These are phyloP conservation scores for Lagorchestes hirsutus DNA, from an alignment of 2,797 vertebrate species.

Conservation along the genomic window DNA sequence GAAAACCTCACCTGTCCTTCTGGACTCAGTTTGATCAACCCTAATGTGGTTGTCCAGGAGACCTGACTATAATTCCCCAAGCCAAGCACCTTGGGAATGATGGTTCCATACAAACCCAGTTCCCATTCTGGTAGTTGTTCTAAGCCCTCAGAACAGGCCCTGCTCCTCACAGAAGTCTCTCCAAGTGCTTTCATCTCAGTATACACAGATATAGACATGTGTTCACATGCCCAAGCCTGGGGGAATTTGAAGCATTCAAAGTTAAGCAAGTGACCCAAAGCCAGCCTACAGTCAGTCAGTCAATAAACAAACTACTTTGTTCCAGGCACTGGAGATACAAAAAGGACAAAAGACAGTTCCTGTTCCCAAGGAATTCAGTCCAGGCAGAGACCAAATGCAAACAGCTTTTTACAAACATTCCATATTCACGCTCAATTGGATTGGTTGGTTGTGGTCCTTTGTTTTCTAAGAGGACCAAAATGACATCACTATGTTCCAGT, in stretches of 20 bases:
- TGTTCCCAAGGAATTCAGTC: not conserved
- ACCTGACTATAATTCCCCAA: not conserved
- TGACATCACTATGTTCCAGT: too few relatives aligned
- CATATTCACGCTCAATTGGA: not conserved
- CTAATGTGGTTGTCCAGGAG: not conserved
- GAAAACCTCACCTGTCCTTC: not conserved
- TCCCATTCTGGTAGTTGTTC: slow-evolving; percentile 35
- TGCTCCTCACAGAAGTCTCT: slow-evolving; percentile 26
- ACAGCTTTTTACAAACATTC: not conserved
- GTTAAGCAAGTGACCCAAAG: slow-evolving; percentile 19
- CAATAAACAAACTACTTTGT: not conserved
- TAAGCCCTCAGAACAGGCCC: slow-evolving; percentile 25
- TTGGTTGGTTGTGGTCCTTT: too few relatives aligned
- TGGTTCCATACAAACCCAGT: slow-evolving; percentile 25
- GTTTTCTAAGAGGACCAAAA: too few relatives aligned
- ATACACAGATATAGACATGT: not conserved
- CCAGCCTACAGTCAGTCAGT: not conserved
- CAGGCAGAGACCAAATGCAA: not conserved
- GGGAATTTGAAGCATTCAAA: not conserved
- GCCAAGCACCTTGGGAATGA: slow-evolving; percentile 30
- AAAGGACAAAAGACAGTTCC: not conserved
- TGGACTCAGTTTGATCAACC: not conserved
- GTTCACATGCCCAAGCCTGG: not conserved
- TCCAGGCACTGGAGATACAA: slow-evolving; percentile 11
- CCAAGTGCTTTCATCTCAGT: not conserved